Conservation (phyloP, 2,888 invertebrate species). For the Drosophila demipolita region DNA sequence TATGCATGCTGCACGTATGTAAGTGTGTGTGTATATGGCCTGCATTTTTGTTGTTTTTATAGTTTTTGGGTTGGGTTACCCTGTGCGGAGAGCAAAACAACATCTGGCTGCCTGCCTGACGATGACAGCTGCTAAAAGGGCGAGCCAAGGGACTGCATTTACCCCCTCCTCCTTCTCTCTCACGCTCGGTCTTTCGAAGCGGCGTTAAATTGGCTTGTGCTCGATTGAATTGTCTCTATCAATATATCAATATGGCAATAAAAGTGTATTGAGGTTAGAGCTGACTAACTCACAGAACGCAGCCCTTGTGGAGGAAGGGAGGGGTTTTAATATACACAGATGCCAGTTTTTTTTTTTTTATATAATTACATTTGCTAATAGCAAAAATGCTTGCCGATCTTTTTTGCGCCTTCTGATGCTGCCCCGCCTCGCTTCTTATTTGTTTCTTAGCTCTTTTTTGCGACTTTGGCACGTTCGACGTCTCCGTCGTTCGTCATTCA, state of each 20-base stretch:
- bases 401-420: constrained; percentile 33
- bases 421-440: constrained; percentile 29
- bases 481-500: constrained; percentile 61
- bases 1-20: constrained; percentile 9
- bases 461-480: constrained; percentile 66
- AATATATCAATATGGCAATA: constrained; percentile 56
- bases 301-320: not conserved
- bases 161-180: constrained; percentile 7
- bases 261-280: constrained; percentile 56
- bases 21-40: constrained; percentile 15
- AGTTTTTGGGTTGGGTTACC: constrained; percentile 65
- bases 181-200: not conserved
- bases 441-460: constrained; percentile 27
- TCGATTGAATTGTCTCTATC: constrained; percentile 71
- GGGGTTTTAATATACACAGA: not conserved
- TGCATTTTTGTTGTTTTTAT: constrained; percentile 60
- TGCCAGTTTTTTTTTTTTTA: constrained; percentile 1
- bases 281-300: constrained; percentile 40
- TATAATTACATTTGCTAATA: constrained; percentile 40
- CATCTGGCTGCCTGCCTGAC: constrained; percentile 64
- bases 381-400: constrained; percentile 28
- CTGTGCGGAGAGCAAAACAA: constrained; percentile 28
- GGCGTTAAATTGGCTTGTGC: constrained; percentile 54
- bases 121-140: constrained; percentile 70
- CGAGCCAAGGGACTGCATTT: constrained; percentile 33